A percentile compares a stretch with the other conserved stretches of the same genome.
phyloP scores from a whole-genome alignment of 2,113 vertebrate species.

The Syngnathus typhle region DNA sequence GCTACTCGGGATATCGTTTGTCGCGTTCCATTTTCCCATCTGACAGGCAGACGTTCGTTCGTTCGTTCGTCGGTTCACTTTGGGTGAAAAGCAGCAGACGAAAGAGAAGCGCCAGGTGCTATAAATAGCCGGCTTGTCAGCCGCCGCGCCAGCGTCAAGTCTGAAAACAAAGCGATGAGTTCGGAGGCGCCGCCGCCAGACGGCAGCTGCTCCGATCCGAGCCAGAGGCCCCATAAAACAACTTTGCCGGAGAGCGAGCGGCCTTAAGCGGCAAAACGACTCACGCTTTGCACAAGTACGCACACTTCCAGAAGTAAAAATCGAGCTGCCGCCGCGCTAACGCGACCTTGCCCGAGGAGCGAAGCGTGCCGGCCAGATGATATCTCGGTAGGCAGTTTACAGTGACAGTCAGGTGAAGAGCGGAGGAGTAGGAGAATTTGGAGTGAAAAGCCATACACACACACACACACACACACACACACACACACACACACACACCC shows the following conservation, averaged over 20 bases:
- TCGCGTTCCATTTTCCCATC: slow-evolving; percentile 26
- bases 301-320: too few relatives aligned
- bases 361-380: too few relatives aligned
- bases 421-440: too few relatives aligned
- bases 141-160: slow-evolving; percentile 48
- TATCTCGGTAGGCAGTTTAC: too few relatives aligned
- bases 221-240: slow-evolving; percentile 44
- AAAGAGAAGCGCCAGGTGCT: slow-evolving; percentile 49
- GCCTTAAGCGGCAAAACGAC: slow-evolving; percentile 13
- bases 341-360: slow-evolving; percentile 15
- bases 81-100: slow-evolving; percentile 47
- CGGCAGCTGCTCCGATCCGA: slow-evolving; percentile 43
- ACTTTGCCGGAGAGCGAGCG: slow-evolving; percentile 30
- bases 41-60: not conserved
- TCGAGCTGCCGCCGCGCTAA: not conserved
- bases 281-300: not conserved
- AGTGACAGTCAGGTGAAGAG: too few relatives aligned
- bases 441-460: too few relatives aligned
- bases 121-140: slow-evolving; percentile 60
- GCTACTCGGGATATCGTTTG: slow-evolving; percentile 32
- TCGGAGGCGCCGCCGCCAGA: slow-evolving; percentile 29
- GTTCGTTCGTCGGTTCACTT: slow-evolving; percentile 38
- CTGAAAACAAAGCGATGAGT: slow-evolving; percentile 33
- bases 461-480: too few relatives aligned
- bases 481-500: too few relatives aligned